These are phyloP conservation scores for Rhinoderma darwinii DNA, from an alignment of 2,113 vertebrate genomes.

Conservation along the genomic window DNA sequence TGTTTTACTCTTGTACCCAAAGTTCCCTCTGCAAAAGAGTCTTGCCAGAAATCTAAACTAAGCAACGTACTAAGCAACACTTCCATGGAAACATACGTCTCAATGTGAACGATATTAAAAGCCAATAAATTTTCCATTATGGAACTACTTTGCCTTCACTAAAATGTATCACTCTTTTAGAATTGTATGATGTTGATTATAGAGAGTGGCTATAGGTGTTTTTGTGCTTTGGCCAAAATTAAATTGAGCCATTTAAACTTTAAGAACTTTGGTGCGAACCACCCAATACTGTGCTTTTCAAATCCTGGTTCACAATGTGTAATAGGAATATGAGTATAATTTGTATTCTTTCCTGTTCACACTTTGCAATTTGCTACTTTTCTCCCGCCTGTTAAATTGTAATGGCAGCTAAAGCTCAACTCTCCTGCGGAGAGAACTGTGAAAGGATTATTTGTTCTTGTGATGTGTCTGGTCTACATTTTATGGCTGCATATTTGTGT, in stretches of 20 bases:
- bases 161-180: constrained; percentile 13
- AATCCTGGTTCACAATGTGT: constrained; percentile 1
- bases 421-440: constrained; percentile 25
- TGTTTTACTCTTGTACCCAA: too few species aligned
- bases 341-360: constrained; percentile 41
- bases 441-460: constrained; percentile 48
- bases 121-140: not conserved
- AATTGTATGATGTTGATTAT: not conserved
- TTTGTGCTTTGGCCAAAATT: constrained; percentile 14
- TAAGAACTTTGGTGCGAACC: constrained; percentile 9
- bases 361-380: constrained; percentile 49
- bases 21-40: too few species aligned
- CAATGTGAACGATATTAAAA: constrained; percentile 4
- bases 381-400: constrained; percentile 47
- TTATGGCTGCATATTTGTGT: constrained; percentile 37
- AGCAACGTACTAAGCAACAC: not conserved
- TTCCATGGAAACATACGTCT: not conserved
- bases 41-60: not conserved
- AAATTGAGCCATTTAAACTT: constrained; percentile 35
- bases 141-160: not conserved
- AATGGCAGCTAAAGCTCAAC: constrained; percentile 45
- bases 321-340: constrained; percentile 45
- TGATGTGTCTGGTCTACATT: constrained; percentile 30
- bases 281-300: constrained; percentile 41
- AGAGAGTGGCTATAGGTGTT: constrained; percentile 1